Evolutionary conservation across 2,113 vertebrate species (phyloP).

Genomic region (Raja brachyura): DNA sequence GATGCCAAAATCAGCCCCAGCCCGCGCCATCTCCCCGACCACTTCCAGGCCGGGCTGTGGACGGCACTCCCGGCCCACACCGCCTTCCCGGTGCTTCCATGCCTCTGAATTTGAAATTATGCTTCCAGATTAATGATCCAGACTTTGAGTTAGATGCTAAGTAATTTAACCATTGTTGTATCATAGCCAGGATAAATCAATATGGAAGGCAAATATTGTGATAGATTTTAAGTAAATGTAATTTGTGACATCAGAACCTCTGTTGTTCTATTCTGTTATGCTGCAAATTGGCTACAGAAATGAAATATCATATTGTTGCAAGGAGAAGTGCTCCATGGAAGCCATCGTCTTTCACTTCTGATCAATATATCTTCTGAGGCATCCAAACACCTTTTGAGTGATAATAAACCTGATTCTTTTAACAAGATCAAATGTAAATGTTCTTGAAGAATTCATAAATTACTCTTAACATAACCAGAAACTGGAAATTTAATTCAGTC

Average conservation of each 20-base stretch:
- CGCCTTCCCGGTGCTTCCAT: too few relatives aligned
- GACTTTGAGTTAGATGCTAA: too few relatives aligned
- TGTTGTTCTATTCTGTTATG: not conserved
- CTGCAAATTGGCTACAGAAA: not conserved
- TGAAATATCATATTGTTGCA: not conserved
- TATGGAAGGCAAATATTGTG: not conserved
- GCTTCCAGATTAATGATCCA: too few relatives aligned
- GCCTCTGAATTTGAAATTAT: too few relatives aligned
- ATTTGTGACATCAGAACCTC: not conserved
- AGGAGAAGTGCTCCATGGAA: not conserved
- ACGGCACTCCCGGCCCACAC: too few relatives aligned
- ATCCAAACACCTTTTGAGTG: not conserved
- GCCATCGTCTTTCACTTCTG: not conserved
- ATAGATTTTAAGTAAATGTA: not conserved
- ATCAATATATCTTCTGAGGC: not conserved
- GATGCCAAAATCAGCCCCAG: too few relatives aligned
- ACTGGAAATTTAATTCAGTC: not conserved
- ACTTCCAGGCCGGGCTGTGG: too few relatives aligned
- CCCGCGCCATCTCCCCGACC: too few relatives aligned
- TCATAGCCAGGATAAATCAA: not conserved
- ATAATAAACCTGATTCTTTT: slow-evolving; percentile 15
- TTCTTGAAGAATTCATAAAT: not conserved
- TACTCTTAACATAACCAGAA: not conserved
- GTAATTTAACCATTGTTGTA: too few relatives aligned
- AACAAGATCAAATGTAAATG: slow-evolving; percentile 17